phyloP scores from a whole-genome alignment of 1,140 invertebrate species.

The Venustaconcha ellipsiformis region DNA sequence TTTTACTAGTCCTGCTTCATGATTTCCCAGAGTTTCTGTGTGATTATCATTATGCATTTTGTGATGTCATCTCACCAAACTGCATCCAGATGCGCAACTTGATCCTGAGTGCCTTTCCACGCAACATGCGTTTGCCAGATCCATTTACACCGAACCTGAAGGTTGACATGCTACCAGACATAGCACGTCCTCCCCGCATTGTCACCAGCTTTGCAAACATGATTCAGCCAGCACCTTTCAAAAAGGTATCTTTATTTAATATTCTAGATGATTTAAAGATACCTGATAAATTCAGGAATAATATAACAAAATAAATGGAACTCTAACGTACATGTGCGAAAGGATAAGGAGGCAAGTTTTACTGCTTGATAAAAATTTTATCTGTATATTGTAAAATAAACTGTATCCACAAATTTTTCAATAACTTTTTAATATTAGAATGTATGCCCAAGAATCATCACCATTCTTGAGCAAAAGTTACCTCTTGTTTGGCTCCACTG shows the following conservation, averaged over 20 bases:
- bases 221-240: constrained; percentile 89
- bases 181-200: constrained; percentile 85
- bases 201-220: constrained; percentile 91
- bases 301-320: no score
- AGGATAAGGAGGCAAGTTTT: no score
- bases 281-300: no score
- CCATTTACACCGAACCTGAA: constrained; percentile 92
- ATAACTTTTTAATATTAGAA: no score
- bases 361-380: no score
- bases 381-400: no score
- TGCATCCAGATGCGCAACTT: constrained; percentile 99
- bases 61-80: constrained; percentile 98
- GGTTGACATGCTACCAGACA: constrained; percentile 91
- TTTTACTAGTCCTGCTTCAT: constrained; percentile 95
- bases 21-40: constrained; percentile 99
- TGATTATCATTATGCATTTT: constrained; percentile 99
- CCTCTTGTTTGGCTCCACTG: no score
- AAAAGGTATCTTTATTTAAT: constrained; percentile 73
- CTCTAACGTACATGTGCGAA: no score
- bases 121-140: constrained; percentile 98
- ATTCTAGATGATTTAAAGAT: background rate
- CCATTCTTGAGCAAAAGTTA: no score
- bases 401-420: no score
- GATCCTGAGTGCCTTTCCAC: constrained; percentile 96
- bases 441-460: no score